Base-by-base conservation (phyloP, 1,140 invertebrate species). In the Neodiprion pinetum region DNA sequence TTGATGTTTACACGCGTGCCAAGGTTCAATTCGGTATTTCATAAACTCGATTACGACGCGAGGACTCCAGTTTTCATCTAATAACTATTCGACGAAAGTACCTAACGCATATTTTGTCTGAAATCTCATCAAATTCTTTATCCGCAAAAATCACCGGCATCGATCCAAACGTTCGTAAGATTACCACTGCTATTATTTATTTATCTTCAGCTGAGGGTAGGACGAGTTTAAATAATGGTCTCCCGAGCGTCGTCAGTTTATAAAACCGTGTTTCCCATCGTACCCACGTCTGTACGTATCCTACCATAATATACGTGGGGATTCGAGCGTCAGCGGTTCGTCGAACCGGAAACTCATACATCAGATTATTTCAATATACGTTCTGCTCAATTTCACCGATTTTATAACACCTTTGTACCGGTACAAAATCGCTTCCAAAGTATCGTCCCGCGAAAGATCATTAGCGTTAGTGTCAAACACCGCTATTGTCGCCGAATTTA, bases 351-450 rank as follows among this genome's bases (percentile, higher is more conserved):
- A 85, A 85, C 73, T 80, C 71, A 71, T 76, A 74, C 76, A 47
- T 70, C 53, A 65, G 49, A 70, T 61, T 61, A 17, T 61, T 17
- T 14, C 67, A 76, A 77, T 75, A 77, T 80, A 78, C 77, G 79
- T 82, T 85, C 82, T 81, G 84, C 84, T 82, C 83, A 85, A 85
- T 85, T 85, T 85, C 82, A 84, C 82, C 82, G 82, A 85, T 85
- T 85, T 84, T 80, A 81, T 73, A 49, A 75, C 74, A 75, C 75
- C 79, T 82, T 85, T 84, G 78, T 83, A 77, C 77, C 74, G 77
- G 78, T 81, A 80, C 2, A 40, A 40, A 81, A 83, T 83, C 82
- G 74, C 79, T 79, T 75, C 78, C 80, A 68, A 84, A 77, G 73
- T 67, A 74, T 65, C 75, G 80, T 66, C 61, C 71, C 49, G 72